A percentile compares a stretch with the other conserved stretches of the same genome.
Conservation (phyloP, 2,888 invertebrate species). For the Phoenoteleia sp. region DNA sequence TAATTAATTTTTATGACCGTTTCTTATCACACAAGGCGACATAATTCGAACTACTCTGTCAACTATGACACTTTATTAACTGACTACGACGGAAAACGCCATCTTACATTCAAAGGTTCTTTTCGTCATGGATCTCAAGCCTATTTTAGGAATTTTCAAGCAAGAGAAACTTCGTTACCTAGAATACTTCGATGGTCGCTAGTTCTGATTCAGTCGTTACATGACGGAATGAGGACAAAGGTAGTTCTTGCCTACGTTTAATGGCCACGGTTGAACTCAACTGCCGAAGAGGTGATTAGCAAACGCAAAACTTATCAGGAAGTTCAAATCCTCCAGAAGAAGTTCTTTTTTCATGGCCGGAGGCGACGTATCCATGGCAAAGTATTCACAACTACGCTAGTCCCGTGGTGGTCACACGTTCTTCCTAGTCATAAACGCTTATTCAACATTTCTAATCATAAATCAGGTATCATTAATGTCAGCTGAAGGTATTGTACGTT, state of each 20-base stretch:
- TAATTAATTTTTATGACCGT: slow-evolving; percentile 43
- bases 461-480: slow-evolving; percentile 24
- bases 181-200: slow-evolving; percentile 29
- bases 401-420: slow-evolving; percentile 5
- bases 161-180: slow-evolving; percentile 3
- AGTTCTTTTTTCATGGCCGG: neutral
- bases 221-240: slow-evolving; percentile 59
- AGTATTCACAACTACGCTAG: slow-evolving; percentile 30
- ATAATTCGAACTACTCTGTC: slow-evolving; percentile 74
- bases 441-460: neutral
- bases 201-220: slow-evolving; percentile 10
- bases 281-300: slow-evolving; percentile 51
- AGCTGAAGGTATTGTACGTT: neutral
- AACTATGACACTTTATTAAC: slow-evolving; percentile 62
- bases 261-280: slow-evolving; percentile 72
- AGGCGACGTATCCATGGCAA: slow-evolving; percentile 1
- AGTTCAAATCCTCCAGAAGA: neutral
- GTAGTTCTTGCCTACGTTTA: slow-evolving; percentile 73
- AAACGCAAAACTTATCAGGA: slow-evolving; percentile 30
- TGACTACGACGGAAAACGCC: slow-evolving; percentile 69
- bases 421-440: slow-evolving; percentile 10
- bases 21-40: neutral
- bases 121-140: slow-evolving; percentile 83
- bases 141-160: slow-evolving; percentile 69
- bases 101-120: slow-evolving; percentile 77